phyloP scores from a whole-genome alignment of 2,797 vertebrate genomes.

The Monodelphis domestica region DNA sequence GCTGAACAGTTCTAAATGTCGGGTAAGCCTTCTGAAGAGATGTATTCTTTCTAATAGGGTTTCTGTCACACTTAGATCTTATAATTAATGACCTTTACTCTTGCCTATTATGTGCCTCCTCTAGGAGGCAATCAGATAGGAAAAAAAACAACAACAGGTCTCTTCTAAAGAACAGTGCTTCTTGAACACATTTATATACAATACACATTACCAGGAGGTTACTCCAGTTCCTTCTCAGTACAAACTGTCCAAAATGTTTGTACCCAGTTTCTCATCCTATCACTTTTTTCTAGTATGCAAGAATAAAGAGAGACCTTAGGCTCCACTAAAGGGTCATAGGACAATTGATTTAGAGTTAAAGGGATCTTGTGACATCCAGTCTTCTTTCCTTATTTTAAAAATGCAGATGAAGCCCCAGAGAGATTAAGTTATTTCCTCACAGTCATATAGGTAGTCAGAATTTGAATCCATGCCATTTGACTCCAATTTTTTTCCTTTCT shows the following conservation, averaged over 20 bases:
- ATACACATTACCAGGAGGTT: background rate
- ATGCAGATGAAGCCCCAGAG: background rate
- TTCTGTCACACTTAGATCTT: constrained; percentile 62
- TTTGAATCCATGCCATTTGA: background rate
- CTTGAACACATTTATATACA: background rate
- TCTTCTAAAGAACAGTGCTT: constrained; percentile 9
- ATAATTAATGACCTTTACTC: constrained; percentile 63
- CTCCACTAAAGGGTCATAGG: background rate
- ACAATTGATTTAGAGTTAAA: background rate
- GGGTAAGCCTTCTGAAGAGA: constrained; percentile 71
- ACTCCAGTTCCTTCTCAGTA: background rate
- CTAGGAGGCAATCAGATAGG: constrained; percentile 49
- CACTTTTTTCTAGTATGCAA: background rate
- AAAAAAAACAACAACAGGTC: constrained; percentile 29
- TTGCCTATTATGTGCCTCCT: constrained; percentile 48
- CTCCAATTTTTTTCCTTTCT: background rate
- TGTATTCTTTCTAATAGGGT: constrained; percentile 68
- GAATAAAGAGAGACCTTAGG: background rate
- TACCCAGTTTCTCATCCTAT: background rate
- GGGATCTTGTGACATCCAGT: background rate
- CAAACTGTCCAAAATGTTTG: background rate
- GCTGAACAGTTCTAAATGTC: constrained; percentile 59
- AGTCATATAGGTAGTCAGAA: background rate
- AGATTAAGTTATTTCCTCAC: background rate
- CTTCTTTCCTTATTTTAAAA: background rate